Evolutionary conservation across 2,888 invertebrate genomes (phyloP).

Genomic region (Hypomecis atomaria): DNA sequence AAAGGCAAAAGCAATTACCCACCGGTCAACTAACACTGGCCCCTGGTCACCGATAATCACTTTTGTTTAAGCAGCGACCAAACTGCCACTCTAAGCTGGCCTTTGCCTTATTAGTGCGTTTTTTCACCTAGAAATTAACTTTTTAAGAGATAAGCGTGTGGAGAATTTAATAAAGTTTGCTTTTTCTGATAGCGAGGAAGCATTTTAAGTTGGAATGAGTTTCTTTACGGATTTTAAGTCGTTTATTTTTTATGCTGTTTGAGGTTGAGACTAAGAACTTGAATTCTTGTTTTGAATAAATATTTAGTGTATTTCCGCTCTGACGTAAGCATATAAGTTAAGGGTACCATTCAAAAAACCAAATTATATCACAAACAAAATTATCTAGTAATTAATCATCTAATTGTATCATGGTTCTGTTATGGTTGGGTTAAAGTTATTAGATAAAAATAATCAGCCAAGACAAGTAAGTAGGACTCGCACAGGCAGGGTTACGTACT

Average conservation of each 20-base stretch:
- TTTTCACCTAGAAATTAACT: constrained; percentile 35
- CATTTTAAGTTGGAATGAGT: constrained; percentile 11
- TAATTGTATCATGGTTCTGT: too few relatives aligned
- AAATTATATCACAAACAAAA: too few relatives aligned
- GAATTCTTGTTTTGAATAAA: too few relatives aligned
- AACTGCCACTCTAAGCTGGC: constrained; percentile 33
- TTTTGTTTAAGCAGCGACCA: constrained; percentile 34
- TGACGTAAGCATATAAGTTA: too few relatives aligned
- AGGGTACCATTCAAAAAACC: too few relatives aligned
- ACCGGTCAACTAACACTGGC: constrained; percentile 36
- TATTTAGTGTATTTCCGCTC: too few relatives aligned
- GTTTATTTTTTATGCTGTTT: neutral
- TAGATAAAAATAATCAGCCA: too few relatives aligned
- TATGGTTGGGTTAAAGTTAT: too few relatives aligned
- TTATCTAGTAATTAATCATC: too few relatives aligned
- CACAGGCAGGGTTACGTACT: too few relatives aligned
- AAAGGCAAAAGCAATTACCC: constrained; percentile 37
- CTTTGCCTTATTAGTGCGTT: constrained; percentile 37
- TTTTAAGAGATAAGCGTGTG: constrained; percentile 31
- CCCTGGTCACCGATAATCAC: constrained; percentile 30
- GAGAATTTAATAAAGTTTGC: constrained; percentile 20
- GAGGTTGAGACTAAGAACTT: too few relatives aligned
- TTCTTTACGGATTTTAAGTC: constrained; percentile 1
- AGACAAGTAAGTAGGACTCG: too few relatives aligned
- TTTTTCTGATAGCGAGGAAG: constrained; percentile 12